Base-by-base conservation (phyloP, 1,140 invertebrate genomes). In the Zeugodacus cucurbitae region DNA sequence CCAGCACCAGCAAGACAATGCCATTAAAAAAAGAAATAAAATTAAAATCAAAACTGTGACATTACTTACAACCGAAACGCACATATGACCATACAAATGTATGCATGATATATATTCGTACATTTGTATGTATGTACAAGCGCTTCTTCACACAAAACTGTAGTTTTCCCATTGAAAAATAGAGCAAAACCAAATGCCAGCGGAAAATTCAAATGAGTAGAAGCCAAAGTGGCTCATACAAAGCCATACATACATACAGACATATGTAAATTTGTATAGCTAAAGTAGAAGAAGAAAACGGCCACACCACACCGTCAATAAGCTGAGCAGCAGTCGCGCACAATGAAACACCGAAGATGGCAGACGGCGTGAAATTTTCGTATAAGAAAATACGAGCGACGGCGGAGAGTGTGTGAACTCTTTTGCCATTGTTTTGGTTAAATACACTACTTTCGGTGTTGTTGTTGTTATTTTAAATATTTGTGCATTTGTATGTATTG, bases 331-430 rank as follows among this genome's bases (percentile, higher is more conserved):
- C 8, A n/a, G n/a, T n/a, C n/a, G n/a, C 74, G 70, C 70, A 44
- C 37, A 78, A 78, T 78, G 70, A 78, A 29, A 37, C 37, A n/a
- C 22, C 41, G 74, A 82, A 82, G 74, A 82, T 41, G 44, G 22
- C 74, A 82, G 74, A 82, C 74, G 74, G 74, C 41, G 74, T 82
- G 74, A 82, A 82, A 82, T 82, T 82, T 82, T 82, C 74, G 41
- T 29, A 82, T 37, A 82, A 82, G 67, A 37, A 82, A 82, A 82
- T n/a, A 82, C 74, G 37, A 82, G n/a, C 74, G 74, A n/a, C 48
- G 74, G n/a, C 74, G 74, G 41, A 82, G 74, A 82, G 41, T 82
- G 74, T 82, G 74, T 82, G 74, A 82, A 82, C 74, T 82, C 74
- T 82, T n/a, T n/a, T 82, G 74, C 74, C 74, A 82, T 82, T 82